Evolutionary conservation across 2,113 vertebrate genomes (phyloP).

Genomic region (Pan paniscus): DNA sequence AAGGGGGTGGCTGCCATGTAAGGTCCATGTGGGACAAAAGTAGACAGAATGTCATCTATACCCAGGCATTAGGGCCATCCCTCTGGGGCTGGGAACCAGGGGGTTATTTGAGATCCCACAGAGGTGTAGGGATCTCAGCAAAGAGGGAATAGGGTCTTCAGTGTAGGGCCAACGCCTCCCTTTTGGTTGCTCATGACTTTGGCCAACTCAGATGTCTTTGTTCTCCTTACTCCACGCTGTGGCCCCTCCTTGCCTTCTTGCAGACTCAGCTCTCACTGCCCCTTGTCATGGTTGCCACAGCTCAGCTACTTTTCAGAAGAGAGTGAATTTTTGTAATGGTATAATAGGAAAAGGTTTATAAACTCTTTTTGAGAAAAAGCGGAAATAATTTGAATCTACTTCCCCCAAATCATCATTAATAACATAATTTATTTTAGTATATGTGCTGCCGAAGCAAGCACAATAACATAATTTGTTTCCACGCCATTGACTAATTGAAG

Average conservation of each 20-base stretch:
- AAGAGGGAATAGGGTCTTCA: background rate
- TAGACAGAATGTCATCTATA: background rate
- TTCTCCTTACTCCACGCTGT: background rate
- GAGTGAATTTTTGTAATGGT: background rate
- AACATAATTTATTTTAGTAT: background rate
- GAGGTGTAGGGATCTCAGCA: background rate
- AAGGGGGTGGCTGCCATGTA: background rate
- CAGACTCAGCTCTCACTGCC: background rate
- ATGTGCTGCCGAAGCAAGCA: no score
- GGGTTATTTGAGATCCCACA: background rate
- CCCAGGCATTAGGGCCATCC: background rate
- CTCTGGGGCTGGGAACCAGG: background rate
- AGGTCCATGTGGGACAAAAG: background rate
- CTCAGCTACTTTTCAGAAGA: background rate
- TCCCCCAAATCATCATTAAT: background rate
- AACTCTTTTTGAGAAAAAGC: background rate
- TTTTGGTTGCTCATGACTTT: background rate
- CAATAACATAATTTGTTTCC: background rate
- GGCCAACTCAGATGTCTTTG: background rate
- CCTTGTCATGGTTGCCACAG: background rate
- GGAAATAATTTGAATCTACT: background rate
- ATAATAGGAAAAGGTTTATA: background rate
- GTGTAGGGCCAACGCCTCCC: background rate
- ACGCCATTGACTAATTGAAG: background rate
- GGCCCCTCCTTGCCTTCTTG: background rate